Base-by-base conservation (phyloP, 1,140 invertebrate genomes). In the Lanistes nyassanus region DNA sequence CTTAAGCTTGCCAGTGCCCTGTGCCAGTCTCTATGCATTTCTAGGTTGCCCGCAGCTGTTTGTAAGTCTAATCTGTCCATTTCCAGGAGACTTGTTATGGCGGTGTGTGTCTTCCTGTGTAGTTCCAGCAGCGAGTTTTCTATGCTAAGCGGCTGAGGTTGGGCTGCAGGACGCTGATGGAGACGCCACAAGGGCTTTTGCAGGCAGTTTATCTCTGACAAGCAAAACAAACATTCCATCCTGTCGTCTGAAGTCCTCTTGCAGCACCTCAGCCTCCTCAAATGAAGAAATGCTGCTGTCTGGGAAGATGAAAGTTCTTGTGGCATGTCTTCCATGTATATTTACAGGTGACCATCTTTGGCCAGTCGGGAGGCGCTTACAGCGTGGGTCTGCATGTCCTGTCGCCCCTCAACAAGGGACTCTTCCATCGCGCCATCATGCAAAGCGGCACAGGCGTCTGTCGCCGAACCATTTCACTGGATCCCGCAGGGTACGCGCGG, bases 241-340 rank as follows among this genome's bases (percentile, higher is more conserved):
- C 98, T 97, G 0, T 90, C 98, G 21, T 98, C 98, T 85, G 97
- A 97, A 26, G 97, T 98, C 91, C 98, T 82, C 96, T 98, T 31
- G 23, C 75, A n/a, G n/a, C n/a, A n/a, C 5, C 26, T 81, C 3
- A 62, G 60, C 47, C 66, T 70, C 23, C 42, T 11, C 11, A 79
- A 76, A 53, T n/a, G n/a, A n/a, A n/a, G n/a, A n/a, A n/a, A n/a
- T 51, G 55, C 21, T 74, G 76, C 16, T 65, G 9, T 42, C 23
- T 65, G 26, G 29, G 5, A 19, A 29, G 31, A 29, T 26, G 11
- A 62, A 62, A 7, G 11, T 13, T n/a, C 58, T n/a, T 19, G 58
- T 11, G 13, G 7, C 58, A 16, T 19, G 9, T 13, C 37, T 70
- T 34, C 51, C 23, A 13, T 23, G 1, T 31, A 1, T 31, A 9